Base-by-base conservation (phyloP, 2,888 invertebrate genomes). In the Rhorus exstirpatorius region DNA sequence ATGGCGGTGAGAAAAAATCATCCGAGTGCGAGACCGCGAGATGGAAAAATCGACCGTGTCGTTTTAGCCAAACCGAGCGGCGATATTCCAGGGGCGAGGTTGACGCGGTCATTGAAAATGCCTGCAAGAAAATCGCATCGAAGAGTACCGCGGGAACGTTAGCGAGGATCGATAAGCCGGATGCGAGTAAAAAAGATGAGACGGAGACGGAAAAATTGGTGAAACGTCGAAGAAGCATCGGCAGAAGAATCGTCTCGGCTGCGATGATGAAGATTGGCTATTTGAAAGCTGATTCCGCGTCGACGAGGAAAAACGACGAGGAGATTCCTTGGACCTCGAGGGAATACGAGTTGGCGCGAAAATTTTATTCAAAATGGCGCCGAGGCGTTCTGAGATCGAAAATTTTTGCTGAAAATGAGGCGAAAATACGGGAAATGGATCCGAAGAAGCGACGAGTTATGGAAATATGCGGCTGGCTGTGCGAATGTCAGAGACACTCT, bases 401-500 rank as follows among this genome's bases (percentile, higher is more conserved):
- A 55, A 80, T 86, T 1, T 68, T 80, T 2, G 58, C 49, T 0
- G 84, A 85, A 21, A 82, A 86, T 6, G 70, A 84, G 8, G 75
- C 77, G 0, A 86, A 68, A 24, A 26, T 83, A 0, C 84, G 68
- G 46, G 71, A 74, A 6, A 79, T 86, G 85, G 93, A 93, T 83
- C 89, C 90, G 17, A 89, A 90, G 77, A 85, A 88, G 61, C 87
- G 87, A 75, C 87, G 90, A 61, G 88, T 94, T 7, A 72, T 91
- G 24, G 91, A 93, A 76, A 89, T 93, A 0, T 88, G 88, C 0
- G 87, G 89, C 14, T 93, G 94, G 89, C 80, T 94, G 70, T 87
- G 88, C 26, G 89, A 90, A 19, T 92, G 93, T 84, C 94, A 94
- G 88, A 90, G 91, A 81, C 91, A 92, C 7, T 93, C 93, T 19